Percentiles rank a stretch among this genome's conserved stretches.
These are phyloP conservation scores for Celastrina argiolus DNA, from an alignment of 2,888 invertebrate species.

Conservation along the genomic window DNA sequence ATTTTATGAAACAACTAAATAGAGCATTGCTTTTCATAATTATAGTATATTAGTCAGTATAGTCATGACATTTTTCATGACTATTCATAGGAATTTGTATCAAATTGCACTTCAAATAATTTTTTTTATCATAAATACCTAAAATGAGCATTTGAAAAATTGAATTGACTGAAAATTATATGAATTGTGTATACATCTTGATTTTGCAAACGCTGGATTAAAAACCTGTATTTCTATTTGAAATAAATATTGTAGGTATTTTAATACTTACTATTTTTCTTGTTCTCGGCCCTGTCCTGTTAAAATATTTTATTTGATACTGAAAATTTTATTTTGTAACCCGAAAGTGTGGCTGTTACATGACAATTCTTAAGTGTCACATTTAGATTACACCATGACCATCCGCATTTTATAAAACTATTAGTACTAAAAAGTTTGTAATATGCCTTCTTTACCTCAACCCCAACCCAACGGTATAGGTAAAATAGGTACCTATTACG, in stretches of 20 bases:
- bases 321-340: conserved; percentile 77
- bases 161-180: too few relatives aligned
- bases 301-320: conserved; percentile 53
- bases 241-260: too few relatives aligned
- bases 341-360: conserved; percentile 47
- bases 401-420: conserved; percentile 19
- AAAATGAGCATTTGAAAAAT: background rate
- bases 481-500: too few relatives aligned
- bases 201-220: too few relatives aligned
- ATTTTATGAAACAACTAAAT: conserved; percentile 49
- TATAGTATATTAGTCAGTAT: background rate
- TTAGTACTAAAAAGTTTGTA: background rate
- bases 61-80: background rate
- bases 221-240: too few relatives aligned
- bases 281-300: conserved; percentile 40
- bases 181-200: too few relatives aligned
- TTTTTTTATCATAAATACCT: background rate
- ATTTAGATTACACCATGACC: conserved; percentile 36
- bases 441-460: too few relatives aligned
- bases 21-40: background rate
- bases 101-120: background rate
- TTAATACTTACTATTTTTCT: conserved; percentile 50
- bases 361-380: conserved; percentile 51
- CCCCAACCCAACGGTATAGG: too few relatives aligned
- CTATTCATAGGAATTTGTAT: background rate